Conservation (phyloP, 2,888 invertebrate species). For the Bellardia bayeri region DNA sequence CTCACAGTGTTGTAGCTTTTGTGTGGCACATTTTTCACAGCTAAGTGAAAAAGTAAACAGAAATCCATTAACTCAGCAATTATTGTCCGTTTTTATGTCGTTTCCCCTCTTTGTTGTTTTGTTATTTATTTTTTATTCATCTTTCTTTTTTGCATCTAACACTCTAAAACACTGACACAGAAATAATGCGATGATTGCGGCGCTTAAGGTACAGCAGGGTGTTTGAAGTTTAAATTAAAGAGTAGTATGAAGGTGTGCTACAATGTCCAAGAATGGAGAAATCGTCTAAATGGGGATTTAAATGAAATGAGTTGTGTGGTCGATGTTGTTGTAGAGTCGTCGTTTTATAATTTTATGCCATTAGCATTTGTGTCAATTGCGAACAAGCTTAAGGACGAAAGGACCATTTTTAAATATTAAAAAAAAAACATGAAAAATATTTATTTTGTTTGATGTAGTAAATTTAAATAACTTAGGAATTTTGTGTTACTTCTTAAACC, state of each 20-base stretch:
- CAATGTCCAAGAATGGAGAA: background rate
- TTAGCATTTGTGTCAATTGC: slow-evolving; percentile 77
- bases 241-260: background rate
- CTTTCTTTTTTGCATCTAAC: slow-evolving; percentile 48
- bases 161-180: slow-evolving; percentile 56
- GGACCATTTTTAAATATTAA: slow-evolving; percentile 14
- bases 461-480: background rate
- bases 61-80: slow-evolving; percentile 82
- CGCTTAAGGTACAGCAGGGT: slow-evolving; percentile 4
- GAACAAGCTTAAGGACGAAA: slow-evolving; percentile 17
- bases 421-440: slow-evolving; percentile 47
- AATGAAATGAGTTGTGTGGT: slow-evolving; percentile 29
- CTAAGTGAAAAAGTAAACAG: slow-evolving; percentile 82
- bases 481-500: background rate
- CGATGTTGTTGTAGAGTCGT: slow-evolving; percentile 55
- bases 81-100: slow-evolving; percentile 75
- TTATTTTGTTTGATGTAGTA: slow-evolving; percentile 53
- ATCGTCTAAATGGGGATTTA: background rate
- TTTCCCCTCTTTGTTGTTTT: slow-evolving; percentile 11
- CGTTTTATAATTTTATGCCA: slow-evolving; percentile 79
- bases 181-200: slow-evolving; percentile 40
- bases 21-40: slow-evolving; percentile 71
- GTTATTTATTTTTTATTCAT: slow-evolving; percentile 39
- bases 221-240: background rate
- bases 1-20: background rate